A percentile compares a stretch with the other conserved stretches of the same genome.
These are phyloP conservation scores for Lamprotornis superbus DNA, from an alignment of 2,113 vertebrate genomes.

Conservation along the genomic window DNA sequence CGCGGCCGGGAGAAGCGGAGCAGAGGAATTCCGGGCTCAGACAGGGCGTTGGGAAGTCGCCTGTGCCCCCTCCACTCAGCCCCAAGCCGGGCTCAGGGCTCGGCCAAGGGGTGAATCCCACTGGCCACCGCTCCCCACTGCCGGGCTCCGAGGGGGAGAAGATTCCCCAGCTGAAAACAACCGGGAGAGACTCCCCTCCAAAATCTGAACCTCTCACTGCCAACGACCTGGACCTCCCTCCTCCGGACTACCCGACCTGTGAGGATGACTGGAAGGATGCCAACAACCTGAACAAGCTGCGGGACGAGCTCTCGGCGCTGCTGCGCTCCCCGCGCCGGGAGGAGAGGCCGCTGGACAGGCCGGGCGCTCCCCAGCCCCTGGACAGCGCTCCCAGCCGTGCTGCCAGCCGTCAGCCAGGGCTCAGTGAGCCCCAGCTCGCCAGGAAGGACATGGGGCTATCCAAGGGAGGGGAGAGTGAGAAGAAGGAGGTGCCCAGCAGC, in stretches of 20 bases:
- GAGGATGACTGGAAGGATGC: slow-evolving; percentile 68
- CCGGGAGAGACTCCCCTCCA: neutral
- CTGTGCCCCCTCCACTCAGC: neutral
- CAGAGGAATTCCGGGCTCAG: neutral
- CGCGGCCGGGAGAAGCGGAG: neutral
- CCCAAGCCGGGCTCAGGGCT: neutral
- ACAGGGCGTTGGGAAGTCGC: neutral
- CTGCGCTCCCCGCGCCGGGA: slow-evolving; percentile 54
- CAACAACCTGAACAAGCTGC: slow-evolving; percentile 66
- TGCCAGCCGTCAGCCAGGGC: neutral
- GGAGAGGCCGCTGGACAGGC: neutral
- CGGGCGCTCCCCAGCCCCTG: fast-evolving
- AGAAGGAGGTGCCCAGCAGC: neutral
- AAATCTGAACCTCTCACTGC: neutral
- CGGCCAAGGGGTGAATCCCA: neutral
- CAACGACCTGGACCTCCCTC: slow-evolving; percentile 25
- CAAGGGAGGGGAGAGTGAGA: neutral
- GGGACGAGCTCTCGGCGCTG: slow-evolving; percentile 68
- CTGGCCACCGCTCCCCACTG: fast-evolving
- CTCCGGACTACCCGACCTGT: neutral
- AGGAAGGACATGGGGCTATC: neutral
- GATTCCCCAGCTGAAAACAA: neutral
- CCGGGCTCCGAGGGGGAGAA: neutral
- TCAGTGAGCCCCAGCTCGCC: neutral
- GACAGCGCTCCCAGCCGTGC: fast-evolving